Evolutionary conservation across 2,888 invertebrate species (phyloP).

Genomic region (Eilema griseolum): DNA sequence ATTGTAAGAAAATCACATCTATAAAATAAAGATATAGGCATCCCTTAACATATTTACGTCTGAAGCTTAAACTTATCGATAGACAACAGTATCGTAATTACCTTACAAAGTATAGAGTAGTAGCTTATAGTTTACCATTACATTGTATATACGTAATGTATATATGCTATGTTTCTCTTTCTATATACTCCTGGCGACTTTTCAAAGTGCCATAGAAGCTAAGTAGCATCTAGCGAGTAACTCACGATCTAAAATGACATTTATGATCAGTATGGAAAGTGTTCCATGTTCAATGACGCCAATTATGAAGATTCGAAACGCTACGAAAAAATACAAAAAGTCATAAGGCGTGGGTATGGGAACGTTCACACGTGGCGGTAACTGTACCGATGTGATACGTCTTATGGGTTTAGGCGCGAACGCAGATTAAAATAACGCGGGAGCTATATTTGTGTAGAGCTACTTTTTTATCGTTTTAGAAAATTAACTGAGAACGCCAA

Average conservation of each 20-base stretch:
- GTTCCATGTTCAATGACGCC: conserved; percentile 57
- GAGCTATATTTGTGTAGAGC: conserved; percentile 12
- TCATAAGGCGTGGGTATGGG: conserved; percentile 82
- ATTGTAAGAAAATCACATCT: not conserved
- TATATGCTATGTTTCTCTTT: not conserved
- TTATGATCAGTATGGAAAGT: conserved; percentile 45
- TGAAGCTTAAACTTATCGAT: not conserved
- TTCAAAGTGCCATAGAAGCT: not conserved
- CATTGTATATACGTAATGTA: not conserved
- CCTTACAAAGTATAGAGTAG: not conserved
- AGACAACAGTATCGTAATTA: not conserved
- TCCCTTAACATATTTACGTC: not conserved
- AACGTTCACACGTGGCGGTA: conserved; percentile 84
- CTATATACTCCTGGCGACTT: not conserved
- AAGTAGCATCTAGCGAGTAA: not conserved
- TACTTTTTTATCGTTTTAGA: not conserved
- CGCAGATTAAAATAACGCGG: conserved; percentile 48
- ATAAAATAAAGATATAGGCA: not conserved
- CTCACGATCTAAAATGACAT: not conserved
- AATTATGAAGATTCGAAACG: conserved; percentile 66
- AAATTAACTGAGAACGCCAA: not conserved
- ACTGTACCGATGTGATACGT: conserved; percentile 68
- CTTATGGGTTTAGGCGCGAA: conserved; percentile 48
- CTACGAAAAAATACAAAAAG: conserved; percentile 73
- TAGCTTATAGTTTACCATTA: not conserved